phyloP scores from a whole-genome alignment of 1,140 invertebrate species.

The Bombus terrestris region DNA sequence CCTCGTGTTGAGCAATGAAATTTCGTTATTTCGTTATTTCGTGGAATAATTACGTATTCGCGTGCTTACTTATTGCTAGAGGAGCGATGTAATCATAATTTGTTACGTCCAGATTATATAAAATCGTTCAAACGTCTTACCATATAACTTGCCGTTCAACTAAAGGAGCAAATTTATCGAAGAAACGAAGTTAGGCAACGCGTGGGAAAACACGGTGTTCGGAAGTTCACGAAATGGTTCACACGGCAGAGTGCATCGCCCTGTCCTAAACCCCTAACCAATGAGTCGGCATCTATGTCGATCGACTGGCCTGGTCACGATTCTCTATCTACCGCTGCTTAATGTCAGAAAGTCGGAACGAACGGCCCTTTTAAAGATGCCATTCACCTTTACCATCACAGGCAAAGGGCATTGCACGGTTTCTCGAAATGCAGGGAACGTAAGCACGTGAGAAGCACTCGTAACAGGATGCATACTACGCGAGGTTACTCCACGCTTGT shows the following conservation, averaged over 20 bases:
- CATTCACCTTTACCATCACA: slow-evolving; percentile 49
- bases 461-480: slow-evolving; percentile 22
- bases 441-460: slow-evolving; percentile 16
- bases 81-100: neutral
- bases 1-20: neutral
- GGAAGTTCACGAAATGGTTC: neutral
- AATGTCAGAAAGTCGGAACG: slow-evolving; percentile 33
- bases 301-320: neutral
- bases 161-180: neutral
- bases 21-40: neutral
- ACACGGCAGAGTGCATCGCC: slow-evolving; percentile 26
- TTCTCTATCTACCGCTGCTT: neutral
- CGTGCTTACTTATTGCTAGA: neutral
- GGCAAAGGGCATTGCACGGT: slow-evolving; percentile 63
- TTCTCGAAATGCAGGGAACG: slow-evolving; percentile 49
- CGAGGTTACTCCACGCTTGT: neutral
- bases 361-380: slow-evolving; percentile 25
- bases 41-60: neutral
- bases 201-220: neutral
- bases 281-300: neutral
- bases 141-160: neutral
- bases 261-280: neutral
- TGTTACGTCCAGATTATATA: too few species aligned
- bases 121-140: too few species aligned
- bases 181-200: neutral